These are phyloP conservation scores for Dendrolimus kikuchii DNA, from an alignment of 1,140 invertebrate genomes.

Conservation along the genomic window DNA sequence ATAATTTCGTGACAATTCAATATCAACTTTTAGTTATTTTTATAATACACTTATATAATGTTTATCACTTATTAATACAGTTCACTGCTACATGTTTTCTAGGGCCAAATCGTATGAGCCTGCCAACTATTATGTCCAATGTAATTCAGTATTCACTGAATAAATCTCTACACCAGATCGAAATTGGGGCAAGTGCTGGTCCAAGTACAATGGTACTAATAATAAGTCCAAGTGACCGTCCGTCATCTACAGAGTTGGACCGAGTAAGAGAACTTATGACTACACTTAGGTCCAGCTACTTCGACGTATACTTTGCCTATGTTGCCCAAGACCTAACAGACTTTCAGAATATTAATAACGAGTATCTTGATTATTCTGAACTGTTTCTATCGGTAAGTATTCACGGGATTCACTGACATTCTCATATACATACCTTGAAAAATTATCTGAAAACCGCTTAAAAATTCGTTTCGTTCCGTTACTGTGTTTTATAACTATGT, in stretches of 20 bases:
- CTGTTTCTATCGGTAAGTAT: constrained; percentile 46
- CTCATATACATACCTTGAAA: constrained; percentile 20
- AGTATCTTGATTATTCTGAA: constrained; percentile 60
- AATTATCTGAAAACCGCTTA: too few species aligned
- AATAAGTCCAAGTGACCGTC: constrained; percentile 49
- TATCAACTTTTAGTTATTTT: too few species aligned
- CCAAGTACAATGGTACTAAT: constrained; percentile 55
- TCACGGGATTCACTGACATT: constrained; percentile 1
- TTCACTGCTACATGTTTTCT: constrained; percentile 7
- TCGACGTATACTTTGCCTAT: constrained; percentile 62
- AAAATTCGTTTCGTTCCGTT: too few species aligned
- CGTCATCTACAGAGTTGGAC: constrained; percentile 47
- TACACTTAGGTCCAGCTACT: constrained; percentile 44
- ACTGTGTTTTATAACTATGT: too few species aligned
- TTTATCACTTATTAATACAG: too few species aligned
- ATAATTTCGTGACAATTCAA: too few species aligned
- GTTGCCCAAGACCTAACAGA: constrained; percentile 40
- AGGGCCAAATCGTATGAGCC: constrained; percentile 65
- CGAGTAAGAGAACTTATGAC: constrained; percentile 44
- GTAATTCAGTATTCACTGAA: constrained; percentile 45
- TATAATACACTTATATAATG: too few species aligned
- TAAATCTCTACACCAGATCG: constrained; percentile 36
- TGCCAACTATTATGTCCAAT: constrained; percentile 54
- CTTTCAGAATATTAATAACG: constrained; percentile 54
- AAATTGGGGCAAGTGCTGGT: constrained; percentile 33